These are phyloP conservation scores for Synchiropus splendidus DNA, from an alignment of 2,113 vertebrate species.

Conservation along the genomic window DNA sequence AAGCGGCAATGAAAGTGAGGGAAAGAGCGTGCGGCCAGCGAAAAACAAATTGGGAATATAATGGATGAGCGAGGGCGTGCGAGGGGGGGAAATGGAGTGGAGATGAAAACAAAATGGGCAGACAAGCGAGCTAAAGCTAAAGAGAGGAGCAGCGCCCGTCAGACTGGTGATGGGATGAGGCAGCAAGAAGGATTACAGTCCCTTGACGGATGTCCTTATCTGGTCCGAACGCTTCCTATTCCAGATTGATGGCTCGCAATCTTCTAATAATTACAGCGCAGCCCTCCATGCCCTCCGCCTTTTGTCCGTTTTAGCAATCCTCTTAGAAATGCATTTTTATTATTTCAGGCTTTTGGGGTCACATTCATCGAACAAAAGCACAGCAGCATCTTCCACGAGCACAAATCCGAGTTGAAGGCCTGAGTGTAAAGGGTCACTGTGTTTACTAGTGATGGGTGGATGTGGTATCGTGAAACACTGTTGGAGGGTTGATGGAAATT, in stretches of 20 bases:
- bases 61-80: no score
- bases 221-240: slow-evolving; percentile 12
- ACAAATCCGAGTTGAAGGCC: no score
- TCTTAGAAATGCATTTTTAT: no score
- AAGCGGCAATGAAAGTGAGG: background rate
- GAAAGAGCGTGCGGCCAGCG: background rate
- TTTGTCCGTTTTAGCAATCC: no score
- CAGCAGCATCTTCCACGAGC: no score
- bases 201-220: slow-evolving; percentile 16
- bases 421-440: no score
- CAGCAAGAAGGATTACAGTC: slow-evolving; percentile 3
- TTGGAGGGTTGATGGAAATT: no score
- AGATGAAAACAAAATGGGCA: slow-evolving; percentile 3
- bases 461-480: no score
- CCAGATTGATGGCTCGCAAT: slow-evolving; percentile 16
- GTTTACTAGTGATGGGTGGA: no score
- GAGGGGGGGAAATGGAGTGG: background rate
- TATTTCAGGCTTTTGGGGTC: no score
- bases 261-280: slow-evolving; percentile 15
- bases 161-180: slow-evolving; percentile 8
- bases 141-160: slow-evolving; percentile 1
- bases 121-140: background rate
- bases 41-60: background rate
- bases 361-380: no score
- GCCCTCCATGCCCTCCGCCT: background rate